Evolutionary conservation across 2,113 vertebrate genomes (phyloP).

Genomic region (Corydoras sp.): DNA sequence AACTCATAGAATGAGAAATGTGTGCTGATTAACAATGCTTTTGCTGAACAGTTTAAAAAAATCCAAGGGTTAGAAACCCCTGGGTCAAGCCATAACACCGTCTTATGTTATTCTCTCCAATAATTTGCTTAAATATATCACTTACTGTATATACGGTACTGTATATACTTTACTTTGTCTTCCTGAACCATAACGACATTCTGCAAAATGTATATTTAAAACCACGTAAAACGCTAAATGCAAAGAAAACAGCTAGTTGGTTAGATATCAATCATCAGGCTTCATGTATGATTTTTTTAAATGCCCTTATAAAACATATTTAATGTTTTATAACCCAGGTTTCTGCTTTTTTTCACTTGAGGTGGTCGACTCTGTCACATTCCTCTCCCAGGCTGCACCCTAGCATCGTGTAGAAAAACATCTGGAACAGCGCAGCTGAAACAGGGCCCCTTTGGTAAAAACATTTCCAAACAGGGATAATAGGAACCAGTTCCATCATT

Average conservation of each 20-base stretch:
- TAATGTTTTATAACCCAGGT: not conserved
- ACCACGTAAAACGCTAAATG: too few species aligned
- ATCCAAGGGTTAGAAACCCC: too few species aligned
- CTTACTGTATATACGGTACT: too few species aligned
- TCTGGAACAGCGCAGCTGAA: conserved; percentile 36
- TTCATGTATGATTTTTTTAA: not conserved
- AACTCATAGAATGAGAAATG: too few species aligned
- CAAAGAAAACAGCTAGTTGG: not conserved
- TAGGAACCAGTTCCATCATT: conserved; percentile 42
- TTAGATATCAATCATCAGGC: not conserved
- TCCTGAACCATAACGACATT: too few species aligned
- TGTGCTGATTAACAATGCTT: too few species aligned
- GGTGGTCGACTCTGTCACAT: conserved; percentile 6
- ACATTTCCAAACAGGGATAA: conserved; percentile 41
- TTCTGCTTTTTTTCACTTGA: conserved; percentile 28
- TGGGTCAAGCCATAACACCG: too few species aligned
- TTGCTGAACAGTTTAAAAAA: too few species aligned
- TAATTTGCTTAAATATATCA: too few species aligned
- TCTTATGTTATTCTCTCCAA: too few species aligned
- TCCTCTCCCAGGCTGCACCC: conserved; percentile 23
- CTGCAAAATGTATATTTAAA: too few species aligned
- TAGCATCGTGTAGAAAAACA: conserved; percentile 30
- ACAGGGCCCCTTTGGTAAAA: conserved; percentile 48
- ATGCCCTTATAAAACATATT: not conserved
- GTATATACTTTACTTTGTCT: too few species aligned